These are phyloP conservation scores for Meteorus colon DNA, from an alignment of 2,888 invertebrate genomes.

Conservation along the genomic window DNA sequence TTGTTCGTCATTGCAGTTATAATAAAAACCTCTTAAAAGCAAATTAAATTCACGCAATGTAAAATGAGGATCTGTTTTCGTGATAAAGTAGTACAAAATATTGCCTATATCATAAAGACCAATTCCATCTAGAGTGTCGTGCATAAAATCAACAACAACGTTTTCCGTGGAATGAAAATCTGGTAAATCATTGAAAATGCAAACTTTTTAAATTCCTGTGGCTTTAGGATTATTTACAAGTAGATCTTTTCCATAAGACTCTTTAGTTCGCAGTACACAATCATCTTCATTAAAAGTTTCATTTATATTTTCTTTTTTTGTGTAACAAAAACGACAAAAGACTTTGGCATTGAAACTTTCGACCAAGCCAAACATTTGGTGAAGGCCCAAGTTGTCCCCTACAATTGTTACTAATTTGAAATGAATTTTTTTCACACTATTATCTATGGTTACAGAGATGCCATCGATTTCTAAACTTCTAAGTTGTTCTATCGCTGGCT, in stretches of 20 bases:
- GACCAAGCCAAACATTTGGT: constrained; percentile 46
- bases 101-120: constrained; percentile 33
- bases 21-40: constrained; percentile 19
- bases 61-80: constrained; percentile 29
- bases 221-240: too few relatives aligned
- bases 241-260: too few relatives aligned
- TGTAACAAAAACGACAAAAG: constrained; percentile 47
- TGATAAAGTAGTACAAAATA: constrained; percentile 35
- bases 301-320: constrained; percentile 17
- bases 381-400: constrained; percentile 51
- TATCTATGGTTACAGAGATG: constrained; percentile 40
- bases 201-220: too few relatives aligned
- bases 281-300: too few relatives aligned
- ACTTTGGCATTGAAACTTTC: constrained; percentile 48
- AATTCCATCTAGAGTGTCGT: constrained; percentile 46
- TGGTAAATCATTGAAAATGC: too few relatives aligned
- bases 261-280: too few relatives aligned
- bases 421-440: constrained; percentile 37
- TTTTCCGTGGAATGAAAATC: constrained; percentile 23
- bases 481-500: constrained; percentile 44
- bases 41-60: constrained; percentile 34
- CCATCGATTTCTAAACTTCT: constrained; percentile 45
- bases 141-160: constrained; percentile 45
- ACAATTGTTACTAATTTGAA: constrained; percentile 46
- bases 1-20: constrained; percentile 30